These are phyloP conservation scores for Nemotelus nigrinus DNA, from an alignment of 2,888 invertebrate species.

Conservation along the genomic window DNA sequence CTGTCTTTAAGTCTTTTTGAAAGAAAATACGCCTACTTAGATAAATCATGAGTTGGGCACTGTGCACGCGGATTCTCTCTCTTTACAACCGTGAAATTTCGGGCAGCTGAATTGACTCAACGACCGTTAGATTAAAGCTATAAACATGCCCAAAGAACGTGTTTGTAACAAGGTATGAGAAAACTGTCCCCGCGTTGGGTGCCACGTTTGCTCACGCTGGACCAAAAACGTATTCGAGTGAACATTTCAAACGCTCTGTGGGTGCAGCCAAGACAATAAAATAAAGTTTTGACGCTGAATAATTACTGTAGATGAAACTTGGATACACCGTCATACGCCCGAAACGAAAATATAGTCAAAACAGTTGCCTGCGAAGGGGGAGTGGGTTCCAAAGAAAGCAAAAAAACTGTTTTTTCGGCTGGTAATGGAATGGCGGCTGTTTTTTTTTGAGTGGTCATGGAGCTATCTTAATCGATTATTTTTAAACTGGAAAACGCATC, in stretches of 20 bases:
- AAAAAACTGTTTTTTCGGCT: constrained; percentile 1
- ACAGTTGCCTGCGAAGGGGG: not conserved
- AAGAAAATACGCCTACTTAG: not conserved
- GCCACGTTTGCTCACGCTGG: too few relatives aligned
- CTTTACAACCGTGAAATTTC: too few relatives aligned
- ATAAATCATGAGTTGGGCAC: not conserved
- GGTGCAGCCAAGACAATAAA: too few relatives aligned
- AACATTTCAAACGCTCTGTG: too few relatives aligned
- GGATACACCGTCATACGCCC: not conserved
- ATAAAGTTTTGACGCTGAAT: not conserved
- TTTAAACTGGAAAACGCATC: too few relatives aligned
- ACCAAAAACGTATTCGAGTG: too few relatives aligned
- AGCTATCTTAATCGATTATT: too few relatives aligned
- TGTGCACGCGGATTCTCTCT: too few relatives aligned
- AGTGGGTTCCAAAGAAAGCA: not conserved
- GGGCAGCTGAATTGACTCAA: too few relatives aligned
- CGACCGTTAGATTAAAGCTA: not conserved
- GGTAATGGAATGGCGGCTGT: not conserved
- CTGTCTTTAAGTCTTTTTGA: not conserved
- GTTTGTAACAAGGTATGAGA: not conserved
- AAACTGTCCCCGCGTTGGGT: not conserved
- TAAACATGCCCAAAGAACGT: too few relatives aligned
- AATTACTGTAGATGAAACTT: not conserved
- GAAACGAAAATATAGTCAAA: not conserved
- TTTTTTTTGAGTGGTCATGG: not conserved